Base-by-base conservation (phyloP, 1,140 invertebrate genomes). In the Magallana ariakensis region DNA sequence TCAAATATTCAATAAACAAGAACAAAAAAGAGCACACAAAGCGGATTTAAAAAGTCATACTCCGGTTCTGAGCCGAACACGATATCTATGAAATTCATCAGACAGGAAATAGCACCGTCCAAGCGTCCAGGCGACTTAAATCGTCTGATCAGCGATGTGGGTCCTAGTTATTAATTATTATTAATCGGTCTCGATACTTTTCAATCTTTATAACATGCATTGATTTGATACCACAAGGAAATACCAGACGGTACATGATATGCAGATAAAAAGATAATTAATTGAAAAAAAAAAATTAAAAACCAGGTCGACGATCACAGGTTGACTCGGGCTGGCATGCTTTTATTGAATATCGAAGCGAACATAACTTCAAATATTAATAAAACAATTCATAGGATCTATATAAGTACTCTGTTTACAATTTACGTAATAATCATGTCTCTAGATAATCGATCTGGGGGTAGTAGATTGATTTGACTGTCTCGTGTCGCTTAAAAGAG, bases 21-120 rank as follows among this genome's bases (percentile, higher is more conserved):
- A 75, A 75, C 66, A 75, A 62, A 75, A 26, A 22, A 26, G 22
- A 13, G 11, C 8, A 26, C 22, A 26, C 13, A 26, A 75, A 22
- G 66, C 10, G 66, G 66, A 75, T 75, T 75, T 75, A 75, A 75
- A 26, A 75, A 75, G 66, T 75, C 66, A 75, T 75, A 75, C 66
- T 26, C 66, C 9, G 58, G 22, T 75, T 26, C 66, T 22, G 19
- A 22, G 10, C 22, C 66, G 15, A 26, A 75, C 33, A 19, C 22
- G 22, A 75, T 75, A 75, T 75, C 66, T 75, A 11, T 46, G 9
- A 75, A 26, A 75, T 75, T 75, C 22, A 75, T 75, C 66, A 26
- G 22, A 13, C 22, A 75, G 66, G 66, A 75, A 75, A 75, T 75
- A 75, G 33, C 22, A 75, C 19, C 66, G 66, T 26, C 33, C 66